These are phyloP conservation scores for Acrocephalus kingi DNA, from an alignment of 2,113 vertebrate genomes.

Conservation along the genomic window DNA sequence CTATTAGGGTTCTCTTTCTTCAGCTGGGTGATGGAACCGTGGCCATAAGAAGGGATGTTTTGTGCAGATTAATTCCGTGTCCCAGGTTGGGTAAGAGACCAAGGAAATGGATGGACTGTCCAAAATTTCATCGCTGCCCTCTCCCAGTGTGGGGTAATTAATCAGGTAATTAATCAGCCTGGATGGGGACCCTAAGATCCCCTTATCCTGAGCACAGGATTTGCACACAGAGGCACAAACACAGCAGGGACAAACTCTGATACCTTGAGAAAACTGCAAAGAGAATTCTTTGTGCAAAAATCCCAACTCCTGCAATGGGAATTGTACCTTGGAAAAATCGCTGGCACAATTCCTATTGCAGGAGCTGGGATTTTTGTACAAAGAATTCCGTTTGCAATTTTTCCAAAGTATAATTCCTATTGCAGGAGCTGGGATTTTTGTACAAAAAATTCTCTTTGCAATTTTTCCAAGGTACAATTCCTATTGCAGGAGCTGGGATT, in stretches of 20 bases:
- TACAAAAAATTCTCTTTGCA: fast-evolving
- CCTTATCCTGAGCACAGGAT: background rate
- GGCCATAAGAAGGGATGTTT: background rate
- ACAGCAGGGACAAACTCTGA: background rate
- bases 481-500: background rate
- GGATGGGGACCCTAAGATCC: background rate
- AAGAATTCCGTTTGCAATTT: background rate
- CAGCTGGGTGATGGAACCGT: background rate
- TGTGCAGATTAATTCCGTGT: background rate
- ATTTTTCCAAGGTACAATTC: background rate
- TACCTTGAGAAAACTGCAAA: background rate
- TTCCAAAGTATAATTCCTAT: background rate
- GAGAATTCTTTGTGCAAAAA: no score
- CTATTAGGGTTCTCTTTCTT: background rate
- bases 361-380: background rate
- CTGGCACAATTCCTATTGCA: background rate
- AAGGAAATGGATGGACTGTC: background rate
- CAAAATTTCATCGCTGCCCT: background rate
- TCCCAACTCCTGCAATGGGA: background rate
- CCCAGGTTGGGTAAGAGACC: background rate
- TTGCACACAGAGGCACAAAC: background rate
- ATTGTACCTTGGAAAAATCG: no score
- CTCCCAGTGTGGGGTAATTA: background rate
- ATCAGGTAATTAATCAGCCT: background rate
- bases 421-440: background rate